These are phyloP conservation scores for Porites evermanni DNA, from an alignment of 92 coral and sea anemone species.

Conservation along the genomic window DNA sequence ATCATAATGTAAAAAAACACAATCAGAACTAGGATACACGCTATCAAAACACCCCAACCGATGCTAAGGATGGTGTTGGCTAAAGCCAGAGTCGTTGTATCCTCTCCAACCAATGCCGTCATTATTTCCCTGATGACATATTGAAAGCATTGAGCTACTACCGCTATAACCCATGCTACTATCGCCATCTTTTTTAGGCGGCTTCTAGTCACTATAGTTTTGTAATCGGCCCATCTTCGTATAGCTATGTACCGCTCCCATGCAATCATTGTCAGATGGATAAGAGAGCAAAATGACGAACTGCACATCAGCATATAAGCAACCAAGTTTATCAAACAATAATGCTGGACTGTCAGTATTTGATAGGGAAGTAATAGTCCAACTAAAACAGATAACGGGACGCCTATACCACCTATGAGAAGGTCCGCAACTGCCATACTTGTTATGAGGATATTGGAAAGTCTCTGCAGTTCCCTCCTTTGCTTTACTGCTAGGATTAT, in stretches of 20 bases:
- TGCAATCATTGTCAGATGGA: background rate
- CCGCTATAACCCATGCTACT: background rate
- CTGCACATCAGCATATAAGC: background rate
- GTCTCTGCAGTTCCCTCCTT: no score
- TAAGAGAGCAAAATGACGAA: background rate
- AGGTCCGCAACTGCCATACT: constrained; percentile 2
- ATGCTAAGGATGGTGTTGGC: background rate
- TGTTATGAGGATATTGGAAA: background rate
- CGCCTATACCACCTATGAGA: background rate
- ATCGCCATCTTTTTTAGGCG: background rate
- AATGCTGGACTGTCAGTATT: background rate
- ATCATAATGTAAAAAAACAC: background rate
- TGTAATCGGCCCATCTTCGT: background rate
- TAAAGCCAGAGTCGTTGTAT: background rate
- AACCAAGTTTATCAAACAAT: background rate
- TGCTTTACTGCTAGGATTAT: background rate
- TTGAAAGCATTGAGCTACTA: background rate
- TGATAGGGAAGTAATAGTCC: background rate
- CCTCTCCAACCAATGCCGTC: background rate
- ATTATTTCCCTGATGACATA: background rate
- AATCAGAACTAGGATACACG: background rate
- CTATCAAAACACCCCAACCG: background rate
- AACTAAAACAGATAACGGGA: background rate
- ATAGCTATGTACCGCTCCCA: no score
- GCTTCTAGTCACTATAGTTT: background rate